phyloP scores from a whole-genome alignment of 1,140 invertebrate genomes.

The Harpegnathos saltator region DNA sequence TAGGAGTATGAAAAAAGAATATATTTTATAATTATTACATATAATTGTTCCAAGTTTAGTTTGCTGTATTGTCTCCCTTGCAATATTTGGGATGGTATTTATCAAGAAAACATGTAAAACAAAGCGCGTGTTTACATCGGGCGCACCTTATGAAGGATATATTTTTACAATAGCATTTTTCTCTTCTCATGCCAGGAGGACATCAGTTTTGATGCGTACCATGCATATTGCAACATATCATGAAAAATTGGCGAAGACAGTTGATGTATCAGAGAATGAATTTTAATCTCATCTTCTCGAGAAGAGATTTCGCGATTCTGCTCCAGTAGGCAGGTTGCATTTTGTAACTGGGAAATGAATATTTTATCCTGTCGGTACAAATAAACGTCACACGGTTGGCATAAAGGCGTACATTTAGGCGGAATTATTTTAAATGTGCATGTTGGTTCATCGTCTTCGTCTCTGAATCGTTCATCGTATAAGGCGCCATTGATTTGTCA shows the following conservation, averaged over 20 bases:
- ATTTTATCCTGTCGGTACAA: slow-evolving; percentile 71
- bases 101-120: too few relatives aligned
- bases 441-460: slow-evolving; percentile 17
- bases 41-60: too few relatives aligned
- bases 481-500: background rate
- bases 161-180: too few relatives aligned
- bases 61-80: too few relatives aligned
- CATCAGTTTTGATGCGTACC: background rate
- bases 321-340: slow-evolving; percentile 45
- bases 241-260: slow-evolving; percentile 29
- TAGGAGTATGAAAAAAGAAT: too few relatives aligned
- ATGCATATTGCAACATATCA: background rate
- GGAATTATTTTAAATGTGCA: slow-evolving; percentile 66
- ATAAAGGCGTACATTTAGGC: slow-evolving; percentile 64
- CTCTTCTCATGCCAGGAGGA: background rate
- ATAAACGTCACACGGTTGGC: slow-evolving; percentile 70
- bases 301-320: slow-evolving; percentile 21
- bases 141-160: too few relatives aligned
- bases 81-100: too few relatives aligned
- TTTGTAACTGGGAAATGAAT: slow-evolving; percentile 58
- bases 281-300: slow-evolving; percentile 56
- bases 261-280: slow-evolving; percentile 61
- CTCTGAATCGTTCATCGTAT: slow-evolving; percentile 48
- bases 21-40: too few relatives aligned
- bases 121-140: too few relatives aligned